Conservation (phyloP, 2,113 vertebrate species). For the Pterocles orientalis region DNA sequence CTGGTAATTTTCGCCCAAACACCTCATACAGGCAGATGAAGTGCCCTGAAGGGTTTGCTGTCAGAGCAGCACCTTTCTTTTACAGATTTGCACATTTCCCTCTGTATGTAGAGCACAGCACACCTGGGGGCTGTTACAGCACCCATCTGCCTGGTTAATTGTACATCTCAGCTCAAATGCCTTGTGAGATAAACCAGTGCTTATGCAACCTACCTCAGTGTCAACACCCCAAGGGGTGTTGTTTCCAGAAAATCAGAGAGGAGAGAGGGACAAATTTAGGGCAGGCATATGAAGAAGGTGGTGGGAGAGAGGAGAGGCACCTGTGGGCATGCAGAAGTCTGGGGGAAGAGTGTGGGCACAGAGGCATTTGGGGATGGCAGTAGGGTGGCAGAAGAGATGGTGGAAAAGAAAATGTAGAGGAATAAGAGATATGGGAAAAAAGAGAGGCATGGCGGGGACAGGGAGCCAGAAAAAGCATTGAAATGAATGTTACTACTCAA, state of each 20-base stretch:
- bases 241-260: background rate
- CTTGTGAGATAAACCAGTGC: background rate
- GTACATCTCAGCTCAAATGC: background rate
- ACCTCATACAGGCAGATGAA: fast-evolving
- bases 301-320: background rate
- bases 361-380: background rate
- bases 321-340: fast-evolving
- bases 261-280: background rate
- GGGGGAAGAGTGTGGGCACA: background rate
- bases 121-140: background rate
- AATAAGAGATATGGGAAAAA: background rate
- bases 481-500: background rate
- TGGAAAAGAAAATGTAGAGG: background rate
- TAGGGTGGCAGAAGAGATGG: background rate
- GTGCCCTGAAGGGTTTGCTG: background rate
- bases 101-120: background rate
- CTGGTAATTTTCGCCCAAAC: background rate
- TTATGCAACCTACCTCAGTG: background rate
- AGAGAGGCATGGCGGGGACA: background rate
- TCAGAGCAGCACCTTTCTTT: background rate
- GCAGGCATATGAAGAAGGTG: background rate
- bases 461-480: background rate
- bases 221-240: background rate
- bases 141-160: background rate
- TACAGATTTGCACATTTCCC: background rate